phyloP scores from a whole-genome alignment of 2,113 vertebrate genomes.

The Platysternon megacephalum region DNA sequence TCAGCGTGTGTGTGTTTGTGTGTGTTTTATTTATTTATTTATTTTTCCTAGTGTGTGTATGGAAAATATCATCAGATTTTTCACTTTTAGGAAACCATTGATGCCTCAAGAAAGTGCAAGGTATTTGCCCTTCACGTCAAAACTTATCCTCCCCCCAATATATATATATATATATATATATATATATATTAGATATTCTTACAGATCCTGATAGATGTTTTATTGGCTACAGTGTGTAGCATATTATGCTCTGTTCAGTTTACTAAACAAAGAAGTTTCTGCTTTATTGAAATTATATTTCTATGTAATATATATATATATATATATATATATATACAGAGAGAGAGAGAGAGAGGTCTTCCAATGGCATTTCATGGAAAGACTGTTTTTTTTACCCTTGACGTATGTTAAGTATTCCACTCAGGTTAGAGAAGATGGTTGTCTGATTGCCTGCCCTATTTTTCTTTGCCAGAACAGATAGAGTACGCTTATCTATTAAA shows the following conservation, averaged over 20 bases:
- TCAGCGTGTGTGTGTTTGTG: neutral
- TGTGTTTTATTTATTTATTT: neutral
- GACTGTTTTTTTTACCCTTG: slow-evolving; percentile 73
- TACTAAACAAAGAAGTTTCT: neutral
- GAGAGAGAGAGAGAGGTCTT: neutral
- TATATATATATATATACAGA: no score
- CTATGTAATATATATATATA: neutral
- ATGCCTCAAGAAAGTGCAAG: neutral
- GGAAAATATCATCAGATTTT: neutral
- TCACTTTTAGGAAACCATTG: neutral
- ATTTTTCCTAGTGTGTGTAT: neutral
- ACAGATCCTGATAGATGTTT: neutral
- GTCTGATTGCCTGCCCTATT: slow-evolving; percentile 76
- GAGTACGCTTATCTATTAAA: slow-evolving; percentile 78
- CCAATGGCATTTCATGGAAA: slow-evolving; percentile 13
- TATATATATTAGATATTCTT: neutral
- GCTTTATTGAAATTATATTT: neutral
- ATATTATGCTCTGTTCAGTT: neutral
- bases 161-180: neutral
- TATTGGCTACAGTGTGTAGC: neutral
- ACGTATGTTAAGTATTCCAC: slow-evolving; percentile 73
- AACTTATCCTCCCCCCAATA: neutral
- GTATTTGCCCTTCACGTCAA: neutral
- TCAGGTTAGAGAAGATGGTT: slow-evolving; percentile 70
- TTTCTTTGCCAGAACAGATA: slow-evolving; percentile 74